Conservation (phyloP, 2,888 invertebrate species). For the Cremastinae sp. region DNA sequence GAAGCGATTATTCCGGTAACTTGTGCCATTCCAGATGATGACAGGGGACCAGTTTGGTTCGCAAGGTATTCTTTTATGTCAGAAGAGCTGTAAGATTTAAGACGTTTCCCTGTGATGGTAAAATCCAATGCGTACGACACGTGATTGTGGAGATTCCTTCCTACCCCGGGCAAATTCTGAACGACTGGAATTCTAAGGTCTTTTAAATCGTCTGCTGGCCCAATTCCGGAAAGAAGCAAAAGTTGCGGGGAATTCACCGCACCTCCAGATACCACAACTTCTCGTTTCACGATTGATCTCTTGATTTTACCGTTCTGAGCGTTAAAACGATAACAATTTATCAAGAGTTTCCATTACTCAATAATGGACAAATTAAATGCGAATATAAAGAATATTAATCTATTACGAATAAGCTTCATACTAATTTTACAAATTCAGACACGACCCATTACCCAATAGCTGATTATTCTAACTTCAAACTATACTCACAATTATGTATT, state of each 20-base stretch:
- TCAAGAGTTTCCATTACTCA: not conserved
- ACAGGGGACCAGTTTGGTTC: constrained; percentile 83
- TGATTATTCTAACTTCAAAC: no score
- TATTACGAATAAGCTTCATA: no score
- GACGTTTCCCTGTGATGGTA: constrained; percentile 73
- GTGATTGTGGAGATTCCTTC: constrained; percentile 86
- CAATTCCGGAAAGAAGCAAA: constrained; percentile 86
- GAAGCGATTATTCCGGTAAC: constrained; percentile 85
- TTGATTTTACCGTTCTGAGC: constrained; percentile 63
- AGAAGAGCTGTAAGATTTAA: constrained; percentile 82
- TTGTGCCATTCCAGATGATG: constrained; percentile 85
- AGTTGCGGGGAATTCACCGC: constrained; percentile 86
- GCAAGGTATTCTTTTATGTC: constrained; percentile 82
- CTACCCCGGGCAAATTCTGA: constrained; percentile 85
- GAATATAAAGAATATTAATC: no score
- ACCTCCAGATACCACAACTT: constrained; percentile 84
- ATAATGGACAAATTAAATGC: no score
- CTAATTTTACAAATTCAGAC: no score
- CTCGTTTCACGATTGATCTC: constrained; percentile 66
- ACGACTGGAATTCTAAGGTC: constrained; percentile 83
- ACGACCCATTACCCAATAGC: no score
- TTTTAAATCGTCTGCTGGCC: constrained; percentile 83
- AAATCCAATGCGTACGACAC: constrained; percentile 83
- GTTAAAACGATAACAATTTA: not conserved
- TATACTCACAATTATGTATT: constrained; percentile 80